Conservation (phyloP, 2,888 invertebrate genomes). For the Thalpophila matura region DNA sequence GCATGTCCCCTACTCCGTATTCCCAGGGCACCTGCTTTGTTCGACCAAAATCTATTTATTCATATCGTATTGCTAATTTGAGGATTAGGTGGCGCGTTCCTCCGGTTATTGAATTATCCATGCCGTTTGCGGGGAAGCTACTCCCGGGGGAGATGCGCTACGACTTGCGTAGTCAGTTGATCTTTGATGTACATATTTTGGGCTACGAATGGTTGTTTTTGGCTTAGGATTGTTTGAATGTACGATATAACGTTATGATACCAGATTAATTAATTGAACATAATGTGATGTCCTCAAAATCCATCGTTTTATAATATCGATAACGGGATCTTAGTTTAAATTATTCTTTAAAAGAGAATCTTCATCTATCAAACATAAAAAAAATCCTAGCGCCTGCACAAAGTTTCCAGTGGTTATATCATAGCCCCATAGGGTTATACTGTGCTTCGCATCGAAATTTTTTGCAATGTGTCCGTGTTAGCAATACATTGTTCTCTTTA, state of each 20-base stretch:
- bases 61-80: slow-evolving; percentile 91
- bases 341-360: too few species aligned
- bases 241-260: background rate
- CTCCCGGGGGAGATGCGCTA: slow-evolving; percentile 75
- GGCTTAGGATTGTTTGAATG: background rate
- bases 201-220: slow-evolving; percentile 38
- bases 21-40: slow-evolving; percentile 84
- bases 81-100: slow-evolving; percentile 87
- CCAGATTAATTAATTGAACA: background rate
- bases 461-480: too few species aligned
- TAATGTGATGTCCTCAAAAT: background rate
- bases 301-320: too few species aligned
- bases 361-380: too few species aligned
- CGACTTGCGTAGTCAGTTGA: slow-evolving; percentile 50
- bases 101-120: slow-evolving; percentile 88
- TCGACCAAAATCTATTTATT: slow-evolving; percentile 88
- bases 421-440: too few species aligned
- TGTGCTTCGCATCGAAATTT: too few species aligned
- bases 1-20: slow-evolving; percentile 69
- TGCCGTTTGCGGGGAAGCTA: slow-evolving; percentile 89
- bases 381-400: too few species aligned
- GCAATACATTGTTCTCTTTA: too few species aligned
- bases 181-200: slow-evolving; percentile 58
- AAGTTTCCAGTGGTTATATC: too few species aligned
- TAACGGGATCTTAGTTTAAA: too few species aligned